phyloP scores from a whole-genome alignment of 2,113 vertebrate genomes.

The Platichthys flesus region DNA sequence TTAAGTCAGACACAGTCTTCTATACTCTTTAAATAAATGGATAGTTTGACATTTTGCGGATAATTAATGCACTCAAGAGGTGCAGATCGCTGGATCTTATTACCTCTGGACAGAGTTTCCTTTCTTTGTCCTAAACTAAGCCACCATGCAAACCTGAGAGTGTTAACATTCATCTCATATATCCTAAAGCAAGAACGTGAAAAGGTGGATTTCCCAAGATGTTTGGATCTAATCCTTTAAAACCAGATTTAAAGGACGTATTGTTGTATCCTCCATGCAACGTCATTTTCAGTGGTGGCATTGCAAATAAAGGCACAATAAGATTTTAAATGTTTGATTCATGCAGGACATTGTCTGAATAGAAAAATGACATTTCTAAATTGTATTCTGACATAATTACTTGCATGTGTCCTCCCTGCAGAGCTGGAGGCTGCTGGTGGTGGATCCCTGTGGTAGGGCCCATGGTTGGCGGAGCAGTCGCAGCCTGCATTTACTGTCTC shows the following conservation, averaged over 20 bases:
- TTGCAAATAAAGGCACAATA: no score
- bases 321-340: no score
- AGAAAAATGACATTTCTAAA: not conserved
- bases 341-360: not conserved
- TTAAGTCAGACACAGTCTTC: not conserved
- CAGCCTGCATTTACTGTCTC: slow-evolving; percentile 86
- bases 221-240: not conserved
- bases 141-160: not conserved
- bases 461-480: slow-evolving; percentile 88
- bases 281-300: not conserved
- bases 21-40: not conserved
- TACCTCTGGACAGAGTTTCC: not conserved
- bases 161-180: not conserved
- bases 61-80: not conserved
- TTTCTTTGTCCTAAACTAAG: slow-evolving; percentile 2
- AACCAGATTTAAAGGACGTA: not conserved
- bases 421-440: slow-evolving; percentile 92
- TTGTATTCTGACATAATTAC: slow-evolving; percentile 1
- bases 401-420: slow-evolving; percentile 62
- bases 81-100: not conserved
- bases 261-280: no score
- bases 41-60: slow-evolving; percentile 1
- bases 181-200: not conserved
- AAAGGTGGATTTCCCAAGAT: not conserved
- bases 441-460: slow-evolving; percentile 94